Evolutionary conservation across 1,140 invertebrate species (phyloP), one percentile per base, ranked within the genome.

Genomic region (Tyrophagus putrescentiae): DNA sequence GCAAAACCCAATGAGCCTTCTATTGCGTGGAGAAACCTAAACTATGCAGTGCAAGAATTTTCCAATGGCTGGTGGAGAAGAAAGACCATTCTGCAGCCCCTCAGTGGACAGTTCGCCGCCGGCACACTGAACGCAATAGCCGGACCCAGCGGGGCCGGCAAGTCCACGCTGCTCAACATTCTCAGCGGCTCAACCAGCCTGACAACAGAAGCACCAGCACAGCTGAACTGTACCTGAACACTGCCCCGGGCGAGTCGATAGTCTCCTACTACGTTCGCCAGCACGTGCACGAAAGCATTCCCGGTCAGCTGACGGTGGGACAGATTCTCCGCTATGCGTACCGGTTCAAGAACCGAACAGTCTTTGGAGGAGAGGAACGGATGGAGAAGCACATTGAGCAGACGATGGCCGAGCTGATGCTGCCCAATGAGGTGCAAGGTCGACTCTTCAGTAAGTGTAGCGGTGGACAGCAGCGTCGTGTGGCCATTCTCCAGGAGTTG

Each of bases 241-340:
- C n/a, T 3, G 28, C 27, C 1, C 31, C 32, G 27, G 1, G 41
- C 18, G 39, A 54, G 27, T 27, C 13, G 13, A n/a, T 23, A 3
- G 25, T 54, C 5, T 57, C 42, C 7, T 56, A 25, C 44, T 41
- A 41, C 44, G 44, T 57, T 23, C 34, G 44, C 39, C 56, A 57
- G 28, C 32, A 57, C 29, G 56, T 39, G 11, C 32, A 61, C 42
- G 60, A 61, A 36, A n/a, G 23, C 11, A 52, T 61, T 4, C 29
- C 57, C 41, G 50, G 23, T 29, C 2, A 36, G 23, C 7, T 61
- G n/a, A 61, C 60, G 9, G 58, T 60, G n/a, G 11, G 42, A 29
- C 89, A 95, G 72, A 82, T 87, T 5, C 88, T 94, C 85, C 82
- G 79, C 69, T 83, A 89, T 13, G 87, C 89, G 5, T 89, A 88